Percentiles rank a stretch among this genome's conserved stretches.
Evolutionary conservation across 2,888 invertebrate genomes (phyloP).

Genomic region (Pseudococcus longispinus): DNA sequence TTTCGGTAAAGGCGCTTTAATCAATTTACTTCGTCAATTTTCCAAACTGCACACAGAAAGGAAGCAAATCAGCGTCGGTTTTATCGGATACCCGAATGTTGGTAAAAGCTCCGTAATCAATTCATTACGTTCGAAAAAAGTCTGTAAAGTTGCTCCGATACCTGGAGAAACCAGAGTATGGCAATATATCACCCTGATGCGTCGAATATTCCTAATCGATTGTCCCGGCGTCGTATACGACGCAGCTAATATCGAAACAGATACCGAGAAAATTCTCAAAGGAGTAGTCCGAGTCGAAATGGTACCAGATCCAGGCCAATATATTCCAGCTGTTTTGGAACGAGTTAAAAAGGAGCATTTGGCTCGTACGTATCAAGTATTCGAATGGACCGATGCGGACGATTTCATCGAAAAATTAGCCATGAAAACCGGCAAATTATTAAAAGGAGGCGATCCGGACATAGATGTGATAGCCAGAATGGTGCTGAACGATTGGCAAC

Average conservation of each 20-base stretch:
- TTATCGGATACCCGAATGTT: slow-evolving; percentile 98
- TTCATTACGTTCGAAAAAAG: slow-evolving; percentile 92
- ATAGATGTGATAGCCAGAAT: slow-evolving; percentile 86
- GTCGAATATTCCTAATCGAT: slow-evolving; percentile 94
- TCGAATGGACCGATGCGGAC: slow-evolving; percentile 78
- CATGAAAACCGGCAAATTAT: slow-evolving; percentile 82
- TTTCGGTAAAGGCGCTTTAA: slow-evolving; percentile 96
- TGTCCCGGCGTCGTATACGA: slow-evolving; percentile 99
- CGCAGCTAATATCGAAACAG: slow-evolving; percentile 93
- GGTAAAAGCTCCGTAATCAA: slow-evolving; percentile 99
- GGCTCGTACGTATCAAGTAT: slow-evolving; percentile 87
- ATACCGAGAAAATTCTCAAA: slow-evolving; percentile 93
- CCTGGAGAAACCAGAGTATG: slow-evolving; percentile 98
- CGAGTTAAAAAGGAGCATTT: slow-evolving; percentile 90
- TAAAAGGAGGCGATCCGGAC: slow-evolving; percentile 98
- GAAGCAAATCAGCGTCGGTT: slow-evolving; percentile 98
- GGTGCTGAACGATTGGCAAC: slow-evolving; percentile 98
- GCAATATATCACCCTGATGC: slow-evolving; percentile 99
- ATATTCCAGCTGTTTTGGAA: slow-evolving; percentile 84
- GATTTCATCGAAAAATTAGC: slow-evolving; percentile 95
- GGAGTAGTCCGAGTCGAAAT: slow-evolving; percentile 97
- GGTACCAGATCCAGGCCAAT: slow-evolving; percentile 92
- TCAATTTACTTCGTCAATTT: slow-evolving; percentile 94
- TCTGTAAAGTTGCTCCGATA: slow-evolving; percentile 98
- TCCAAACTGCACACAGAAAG: slow-evolving; percentile 93